Base-by-base conservation (phyloP, 2,797 vertebrate species). In the Lagorchestes hirsutus region DNA sequence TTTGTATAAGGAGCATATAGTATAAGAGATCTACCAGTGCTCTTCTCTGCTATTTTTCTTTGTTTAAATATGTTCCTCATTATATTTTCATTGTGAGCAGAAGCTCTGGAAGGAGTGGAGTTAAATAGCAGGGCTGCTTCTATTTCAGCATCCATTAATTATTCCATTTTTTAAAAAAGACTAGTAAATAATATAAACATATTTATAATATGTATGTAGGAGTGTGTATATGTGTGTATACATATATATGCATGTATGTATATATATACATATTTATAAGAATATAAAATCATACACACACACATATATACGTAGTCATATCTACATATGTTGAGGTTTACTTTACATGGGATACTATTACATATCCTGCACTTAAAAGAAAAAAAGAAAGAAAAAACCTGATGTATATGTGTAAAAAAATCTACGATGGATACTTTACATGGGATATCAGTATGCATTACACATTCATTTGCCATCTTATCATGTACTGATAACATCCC, bases 121-220 rank as follows among this genome's bases (percentile, higher is more conserved):
- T 10, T 34, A 87, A 50, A 40, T 10, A 87, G 24, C 40, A 87
- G 9, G 40, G 8, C 22, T 50, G 3, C 74, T 87, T 87, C 74
- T 40, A 87, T 87, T 87, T 0, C 24, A 50, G 3, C 9, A 50
- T 46, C 40, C 40, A 50, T 87, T 87, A 46, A 28, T 87, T 87
- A 50, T 87, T 87, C 1, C 9, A 50, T 87, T 46, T 87, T 74
- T 50, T 11, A 50, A 87, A 82, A 87, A 24, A 10, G 22, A 50
- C n/a, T 50, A 87, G 22, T 50, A 87, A 46, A 87, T 87, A 50
- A 27, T 50, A 87, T 46, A 87, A 50, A 50, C n/a, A 6, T n/a
- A 24, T 46, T 82, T 82, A 12, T 96, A 92, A 90, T 87, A 94
- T 90, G 62, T 92, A 56, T 29, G 18, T 90, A 92, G 58, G 92